Percentiles rank a stretch among this genome's conserved stretches.
Conservation (phyloP, 2,113 vertebrate species). For the Nipponia nippon region DNA sequence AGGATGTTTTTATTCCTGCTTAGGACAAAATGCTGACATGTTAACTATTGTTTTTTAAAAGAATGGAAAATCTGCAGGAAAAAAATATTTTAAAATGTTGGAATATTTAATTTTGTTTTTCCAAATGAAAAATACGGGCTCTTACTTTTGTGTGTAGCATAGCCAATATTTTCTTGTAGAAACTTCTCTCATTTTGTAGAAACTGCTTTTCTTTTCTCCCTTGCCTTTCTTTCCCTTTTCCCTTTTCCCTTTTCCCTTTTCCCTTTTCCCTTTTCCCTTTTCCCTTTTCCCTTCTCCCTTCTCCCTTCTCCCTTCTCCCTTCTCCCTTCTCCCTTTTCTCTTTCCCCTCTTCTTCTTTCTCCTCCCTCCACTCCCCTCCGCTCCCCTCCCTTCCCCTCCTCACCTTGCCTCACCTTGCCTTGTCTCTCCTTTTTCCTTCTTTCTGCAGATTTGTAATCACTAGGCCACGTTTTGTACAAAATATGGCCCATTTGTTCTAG, state of each 20-base stretch:
- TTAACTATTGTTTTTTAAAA: neutral
- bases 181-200: neutral
- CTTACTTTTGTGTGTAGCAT: neutral
- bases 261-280: neutral
- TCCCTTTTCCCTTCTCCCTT: neutral
- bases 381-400: too few species aligned
- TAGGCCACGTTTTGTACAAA: neutral
- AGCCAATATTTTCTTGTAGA: neutral
- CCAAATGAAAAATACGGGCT: neutral
- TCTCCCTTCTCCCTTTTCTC: too few species aligned
- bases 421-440: too few species aligned
- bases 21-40: neutral
- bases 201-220: neutral
- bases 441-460: neutral
- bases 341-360: too few species aligned
- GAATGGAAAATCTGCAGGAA: neutral
- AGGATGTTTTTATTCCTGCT: neutral
- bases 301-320: neutral
- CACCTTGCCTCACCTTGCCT: too few species aligned
- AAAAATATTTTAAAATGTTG: neutral
- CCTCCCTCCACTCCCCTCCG: too few species aligned
- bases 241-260: neutral
- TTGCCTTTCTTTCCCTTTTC: neutral
- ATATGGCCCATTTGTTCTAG: neutral
- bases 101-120: neutral